These are phyloP conservation scores for Caenorhabditis tropicalis DNA, from an alignment of 1,140 invertebrate species.

Conservation along the genomic window DNA sequence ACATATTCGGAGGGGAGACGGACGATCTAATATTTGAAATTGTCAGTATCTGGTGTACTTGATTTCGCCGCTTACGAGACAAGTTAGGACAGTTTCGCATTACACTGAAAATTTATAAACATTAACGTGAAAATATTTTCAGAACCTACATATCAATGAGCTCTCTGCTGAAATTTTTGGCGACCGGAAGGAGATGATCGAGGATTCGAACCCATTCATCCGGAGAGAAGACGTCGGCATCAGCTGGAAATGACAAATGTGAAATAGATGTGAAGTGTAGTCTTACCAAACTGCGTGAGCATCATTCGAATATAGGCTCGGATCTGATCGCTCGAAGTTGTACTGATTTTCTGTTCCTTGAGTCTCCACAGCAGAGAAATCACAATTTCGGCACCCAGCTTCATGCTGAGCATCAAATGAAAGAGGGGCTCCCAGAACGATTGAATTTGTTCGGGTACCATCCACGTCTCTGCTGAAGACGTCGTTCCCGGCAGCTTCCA, in stretches of 20 bases:
- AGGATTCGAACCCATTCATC: constrained; percentile 1
- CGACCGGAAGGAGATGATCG: neutral
- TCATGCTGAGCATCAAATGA: constrained; percentile 1
- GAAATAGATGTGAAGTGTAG: too few relatives aligned
- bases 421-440: neutral
- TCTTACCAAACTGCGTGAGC: neutral
- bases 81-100: constrained; percentile 19
- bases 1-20: neutral
- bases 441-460: neutral
- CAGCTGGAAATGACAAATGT: neutral
- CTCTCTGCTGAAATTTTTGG: neutral
- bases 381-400: neutral
- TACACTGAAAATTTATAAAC: constrained; percentile 6
- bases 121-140: too few relatives aligned
- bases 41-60: neutral
- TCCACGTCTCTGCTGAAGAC: neutral
- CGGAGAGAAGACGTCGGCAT: neutral
- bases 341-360: neutral
- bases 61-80: neutral
- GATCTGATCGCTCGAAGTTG: neutral
- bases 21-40: neutral
- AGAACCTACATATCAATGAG: constrained; percentile 3
- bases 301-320: neutral
- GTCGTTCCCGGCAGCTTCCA: neutral
- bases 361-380: neutral